Evolutionary conservation across 2,113 vertebrate genomes (phyloP), one percentile per base, ranked within the genome.

Genomic region (Arvicanthis niloticus): DNA sequence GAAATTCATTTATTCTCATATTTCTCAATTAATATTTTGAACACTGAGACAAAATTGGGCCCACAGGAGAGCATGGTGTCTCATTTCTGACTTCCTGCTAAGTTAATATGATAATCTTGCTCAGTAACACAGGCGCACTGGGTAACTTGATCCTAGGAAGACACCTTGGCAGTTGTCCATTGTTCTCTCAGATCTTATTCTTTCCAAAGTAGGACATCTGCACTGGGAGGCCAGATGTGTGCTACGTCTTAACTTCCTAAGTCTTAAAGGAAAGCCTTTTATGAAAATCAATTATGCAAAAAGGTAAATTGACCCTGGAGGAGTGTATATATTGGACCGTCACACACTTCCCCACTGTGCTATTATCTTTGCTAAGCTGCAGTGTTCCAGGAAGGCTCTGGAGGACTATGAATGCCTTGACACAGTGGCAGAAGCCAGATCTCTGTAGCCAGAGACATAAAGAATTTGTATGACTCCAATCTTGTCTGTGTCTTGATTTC

Each of bases 261-360:
- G 65, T 85, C 78, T 94, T 95, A 65, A 87, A 95, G 45, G 87
- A 82, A 60, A 91, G 48, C 65, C 16, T 75, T 94, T 76, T 75
- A 5, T 68, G 60, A 94, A 92, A 95, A 62, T 3, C 4, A 82
- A 88, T 16, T 24, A 48, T 82, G 13, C 67, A n/a, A 73, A 89
- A 89, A 82, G 11, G 1, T 67, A 73, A 91, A 60, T 24, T 42
- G 81, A 81, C n/a, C 29, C 77, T 84, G 89, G 68, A 76, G 73
- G 92, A 85, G 21, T 78, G 56, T 77, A 26, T 16, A 0, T 19
- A 5, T 31, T 40, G 29, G 34, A 45, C 5, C n/a, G 21, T 80
- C 62, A 19, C 11, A 10, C 34, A 7, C 40, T 26, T 93, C 40
- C 73, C 17, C 77, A 13, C 11, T 7, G 11, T 21, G 9, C 22